phyloP scores from a whole-genome alignment of 2,113 vertebrate species.

The Nothocercus julius region DNA sequence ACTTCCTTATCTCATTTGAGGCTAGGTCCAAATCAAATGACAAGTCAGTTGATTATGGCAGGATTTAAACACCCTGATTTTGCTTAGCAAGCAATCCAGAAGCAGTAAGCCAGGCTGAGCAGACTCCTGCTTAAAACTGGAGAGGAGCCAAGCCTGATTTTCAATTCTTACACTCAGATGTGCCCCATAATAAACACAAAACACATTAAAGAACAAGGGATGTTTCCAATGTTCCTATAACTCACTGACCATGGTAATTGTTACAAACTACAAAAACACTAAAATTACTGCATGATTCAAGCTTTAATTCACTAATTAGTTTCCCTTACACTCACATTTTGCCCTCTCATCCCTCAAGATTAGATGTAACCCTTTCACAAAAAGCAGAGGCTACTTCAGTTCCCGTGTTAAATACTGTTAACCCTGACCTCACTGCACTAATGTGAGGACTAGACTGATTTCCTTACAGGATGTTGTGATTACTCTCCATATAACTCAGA shows the following conservation, averaged over 20 bases:
- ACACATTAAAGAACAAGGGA: not conserved
- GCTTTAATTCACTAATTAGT: not conserved
- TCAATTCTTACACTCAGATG: not conserved
- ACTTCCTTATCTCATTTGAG: not conserved
- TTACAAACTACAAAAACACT: not conserved
- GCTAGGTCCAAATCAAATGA: rapidly evolving
- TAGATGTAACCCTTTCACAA: not conserved
- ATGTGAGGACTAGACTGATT: not conserved
- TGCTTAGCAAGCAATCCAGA: not conserved
- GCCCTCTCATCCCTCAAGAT: not conserved
- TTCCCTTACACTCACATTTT: not conserved
- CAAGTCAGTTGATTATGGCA: not conserved
- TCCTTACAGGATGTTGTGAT: not conserved
- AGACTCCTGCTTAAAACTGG: not conserved
- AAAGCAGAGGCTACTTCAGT: not conserved
- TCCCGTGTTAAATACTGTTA: not conserved
- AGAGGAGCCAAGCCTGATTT: not conserved
- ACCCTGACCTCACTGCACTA: not conserved
- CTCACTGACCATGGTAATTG: not conserved
- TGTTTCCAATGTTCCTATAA: not conserved
- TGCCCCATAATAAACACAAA: not conserved
- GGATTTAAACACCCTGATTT: not conserved
- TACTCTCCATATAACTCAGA: rapidly evolving
- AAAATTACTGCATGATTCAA: not conserved
- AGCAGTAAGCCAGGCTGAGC: rapidly evolving